Evolutionary conservation across 1,140 invertebrate genomes (phyloP), one percentile per base, ranked within the genome.

Genomic region (Lepidurus couesii): DNA sequence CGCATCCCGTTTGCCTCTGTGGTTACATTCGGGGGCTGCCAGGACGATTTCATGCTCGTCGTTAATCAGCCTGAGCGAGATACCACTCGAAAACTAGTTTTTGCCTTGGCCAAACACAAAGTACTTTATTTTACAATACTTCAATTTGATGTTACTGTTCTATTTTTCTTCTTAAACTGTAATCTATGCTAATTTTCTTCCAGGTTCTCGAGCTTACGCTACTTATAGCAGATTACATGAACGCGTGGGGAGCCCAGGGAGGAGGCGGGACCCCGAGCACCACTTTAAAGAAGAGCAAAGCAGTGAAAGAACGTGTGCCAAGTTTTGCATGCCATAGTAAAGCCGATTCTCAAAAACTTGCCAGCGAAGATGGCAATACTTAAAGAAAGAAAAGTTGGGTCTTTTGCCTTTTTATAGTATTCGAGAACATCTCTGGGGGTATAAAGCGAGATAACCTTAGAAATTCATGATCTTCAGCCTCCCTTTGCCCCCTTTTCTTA

Each of bases 201-300:
- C 86, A 94, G 93, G 95, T 96, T 85, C 84, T 93, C 78, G 95
- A 98, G 86, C 90, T 97, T 80, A 98, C 95, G 0, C 87, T 96
- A 76, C 87, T 98, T 42, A 96, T 97, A 83, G 95, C 96, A 16
- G 95, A 97, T 86, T 98, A 97, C 84, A 97, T 97, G 91, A 98
- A 98, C 86, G 92, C 93, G 0, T 83, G 94, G 80, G 91, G 91
- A 65, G 53, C 53, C 21, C 53, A 65, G 21, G 21, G 6, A 16
- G 53, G 53, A 11, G 21, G 16, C 53, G 53, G 53, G 21, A 65
- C 53, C 16, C 53, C 53, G 21, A 65, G 53, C 21, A 65, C 53
- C 16, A 65, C 53, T 7, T 21, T 65, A 21, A 65, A 65, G 53
- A 65, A 65, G 13, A 65, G 53, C 21, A 65, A 65, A 65, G 53